These are phyloP conservation scores for Condylura cristata DNA, from an alignment of 2,113 vertebrate genomes.

Conservation along the genomic window DNA sequence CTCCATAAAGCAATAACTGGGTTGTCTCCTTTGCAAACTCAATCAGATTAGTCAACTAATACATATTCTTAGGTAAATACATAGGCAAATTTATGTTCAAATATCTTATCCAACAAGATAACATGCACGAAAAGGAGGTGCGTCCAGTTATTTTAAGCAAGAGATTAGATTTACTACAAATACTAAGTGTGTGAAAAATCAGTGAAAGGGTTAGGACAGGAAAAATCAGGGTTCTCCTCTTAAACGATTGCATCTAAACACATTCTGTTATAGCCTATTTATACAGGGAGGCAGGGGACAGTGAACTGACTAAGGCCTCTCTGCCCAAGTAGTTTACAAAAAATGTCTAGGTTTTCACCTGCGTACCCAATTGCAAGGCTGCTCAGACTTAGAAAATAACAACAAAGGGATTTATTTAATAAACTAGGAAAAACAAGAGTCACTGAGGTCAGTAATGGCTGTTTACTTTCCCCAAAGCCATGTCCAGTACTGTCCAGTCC, in stretches of 20 bases:
- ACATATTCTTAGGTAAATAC: not conserved
- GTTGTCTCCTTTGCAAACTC: not conserved
- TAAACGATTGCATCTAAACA: not conserved
- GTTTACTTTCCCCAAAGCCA: too few relatives aligned
- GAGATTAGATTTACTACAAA: not conserved
- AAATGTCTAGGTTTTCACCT: too few relatives aligned
- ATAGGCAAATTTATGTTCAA: not conserved
- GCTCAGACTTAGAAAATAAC: too few relatives aligned
- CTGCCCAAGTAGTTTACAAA: too few relatives aligned
- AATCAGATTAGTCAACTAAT: not conserved
- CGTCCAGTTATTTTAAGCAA: conserved; percentile 6
- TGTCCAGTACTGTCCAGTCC: too few relatives aligned
- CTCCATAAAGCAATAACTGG: not conserved
- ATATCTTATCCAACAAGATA: not conserved
- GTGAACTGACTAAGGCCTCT: too few relatives aligned
- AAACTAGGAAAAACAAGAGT: too few relatives aligned
- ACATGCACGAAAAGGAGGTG: not conserved
- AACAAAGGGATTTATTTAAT: too few relatives aligned
- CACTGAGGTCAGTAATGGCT: too few relatives aligned
- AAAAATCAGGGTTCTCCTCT: not conserved
- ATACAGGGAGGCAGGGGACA: too few relatives aligned
- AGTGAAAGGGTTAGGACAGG: not conserved
- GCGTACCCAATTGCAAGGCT: too few relatives aligned
- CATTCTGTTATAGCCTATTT: accelerated
- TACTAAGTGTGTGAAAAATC: not conserved